Conservation (phyloP, 2,113 vertebrate species). For the Myotis lucifugus region DNA sequence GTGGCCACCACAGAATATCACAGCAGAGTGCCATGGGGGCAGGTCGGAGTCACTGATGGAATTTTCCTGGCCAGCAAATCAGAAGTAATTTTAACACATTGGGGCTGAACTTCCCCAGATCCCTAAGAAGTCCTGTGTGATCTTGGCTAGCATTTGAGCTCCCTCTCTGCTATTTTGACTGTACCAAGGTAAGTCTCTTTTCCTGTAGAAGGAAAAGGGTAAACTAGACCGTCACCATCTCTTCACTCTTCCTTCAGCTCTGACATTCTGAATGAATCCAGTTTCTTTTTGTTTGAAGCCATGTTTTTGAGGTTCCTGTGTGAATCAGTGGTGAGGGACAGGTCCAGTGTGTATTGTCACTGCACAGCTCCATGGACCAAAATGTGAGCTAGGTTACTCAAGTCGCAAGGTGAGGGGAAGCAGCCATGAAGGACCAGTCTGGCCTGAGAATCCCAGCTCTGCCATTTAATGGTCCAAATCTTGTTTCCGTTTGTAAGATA, state of each 20-base stretch:
- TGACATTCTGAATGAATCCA: background rate
- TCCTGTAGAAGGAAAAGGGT: background rate
- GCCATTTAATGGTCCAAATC: too few relatives aligned
- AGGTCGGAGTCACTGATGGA: background rate
- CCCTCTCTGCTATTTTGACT: background rate
- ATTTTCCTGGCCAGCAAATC: background rate
- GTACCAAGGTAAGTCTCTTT: background rate
- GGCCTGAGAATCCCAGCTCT: background rate
- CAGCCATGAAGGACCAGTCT: accelerated
- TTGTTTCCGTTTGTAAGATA: background rate
- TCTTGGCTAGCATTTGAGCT: background rate
- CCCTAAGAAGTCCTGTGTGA: background rate
- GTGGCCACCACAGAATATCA: background rate
- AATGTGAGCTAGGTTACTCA: background rate
- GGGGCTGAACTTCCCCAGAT: background rate
- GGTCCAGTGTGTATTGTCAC: background rate
- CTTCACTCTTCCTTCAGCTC: background rate
- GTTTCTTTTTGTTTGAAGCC: background rate
- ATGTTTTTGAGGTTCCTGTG: background rate
- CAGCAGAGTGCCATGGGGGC: background rate
- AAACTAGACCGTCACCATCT: background rate
- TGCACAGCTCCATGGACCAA: background rate
- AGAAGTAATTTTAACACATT: background rate
- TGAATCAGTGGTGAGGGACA: background rate
- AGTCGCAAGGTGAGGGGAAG: background rate